Percentiles rank a stretch among this genome's conserved stretches.
phyloP scores from a whole-genome alignment of 2,113 vertebrate species.

The Anguilla japonica region DNA sequence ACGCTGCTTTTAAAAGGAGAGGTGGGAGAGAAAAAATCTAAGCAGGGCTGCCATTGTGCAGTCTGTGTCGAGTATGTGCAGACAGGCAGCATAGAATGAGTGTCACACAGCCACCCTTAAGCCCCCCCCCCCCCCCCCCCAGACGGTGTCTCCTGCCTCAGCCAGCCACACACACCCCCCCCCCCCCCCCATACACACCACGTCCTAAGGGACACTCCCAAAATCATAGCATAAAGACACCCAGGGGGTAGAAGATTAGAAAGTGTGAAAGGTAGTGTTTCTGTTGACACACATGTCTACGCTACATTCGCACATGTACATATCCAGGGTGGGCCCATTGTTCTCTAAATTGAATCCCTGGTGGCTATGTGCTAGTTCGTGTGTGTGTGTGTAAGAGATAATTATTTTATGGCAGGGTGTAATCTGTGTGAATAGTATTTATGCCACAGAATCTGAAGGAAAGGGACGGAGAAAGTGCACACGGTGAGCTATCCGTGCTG shows the following conservation, averaged over 20 bases:
- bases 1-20: background rate
- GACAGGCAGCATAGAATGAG: background rate
- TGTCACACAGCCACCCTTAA: background rate
- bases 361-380: background rate
- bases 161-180: background rate
- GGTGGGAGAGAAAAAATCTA: too few species aligned
- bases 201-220: conserved; percentile 7
- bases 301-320: background rate
- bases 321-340: background rate
- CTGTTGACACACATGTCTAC: background rate
- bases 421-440: background rate
- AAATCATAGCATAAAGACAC: conserved; percentile 7
- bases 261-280: background rate
- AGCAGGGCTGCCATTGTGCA: background rate
- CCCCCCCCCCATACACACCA: background rate
- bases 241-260: background rate
- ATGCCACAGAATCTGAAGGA: background rate
- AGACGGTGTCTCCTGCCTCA: background rate
- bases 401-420: background rate
- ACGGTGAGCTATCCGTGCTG: background rate
- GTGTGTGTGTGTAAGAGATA: background rate
- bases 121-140: background rate
- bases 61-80: background rate
- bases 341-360: background rate
- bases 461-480: background rate